These are phyloP conservation scores for Trichomycterus rosablanca DNA, from an alignment of 2,113 vertebrate species.

Conservation along the genomic window DNA sequence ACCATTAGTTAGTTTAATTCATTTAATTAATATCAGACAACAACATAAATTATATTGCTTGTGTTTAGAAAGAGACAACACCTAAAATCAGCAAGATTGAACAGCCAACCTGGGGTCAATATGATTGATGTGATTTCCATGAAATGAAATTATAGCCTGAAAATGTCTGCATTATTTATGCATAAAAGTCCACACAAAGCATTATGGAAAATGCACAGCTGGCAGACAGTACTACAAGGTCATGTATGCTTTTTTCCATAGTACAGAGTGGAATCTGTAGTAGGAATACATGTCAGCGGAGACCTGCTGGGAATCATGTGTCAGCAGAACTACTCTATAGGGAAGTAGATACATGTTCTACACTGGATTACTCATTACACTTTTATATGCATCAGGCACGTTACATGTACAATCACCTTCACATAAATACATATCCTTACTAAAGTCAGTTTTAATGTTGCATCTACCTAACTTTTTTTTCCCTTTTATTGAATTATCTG, in stretches of 20 bases:
- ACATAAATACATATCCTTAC: background rate
- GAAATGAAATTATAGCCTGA: slow-evolving; percentile 15
- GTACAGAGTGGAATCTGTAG: background rate
- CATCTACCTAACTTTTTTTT: slow-evolving; percentile 9
- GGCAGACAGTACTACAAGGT: slow-evolving; percentile 24
- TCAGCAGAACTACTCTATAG: slow-evolving; percentile 11
- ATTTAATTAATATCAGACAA: too few relatives aligned
- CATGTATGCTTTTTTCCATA: slow-evolving; percentile 6
- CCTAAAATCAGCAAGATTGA: background rate
- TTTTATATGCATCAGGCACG: background rate
- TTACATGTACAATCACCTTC: background rate
- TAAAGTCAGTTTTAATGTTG: slow-evolving; percentile 1
- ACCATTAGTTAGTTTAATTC: too few relatives aligned
- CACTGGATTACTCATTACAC: slow-evolving; percentile 2
- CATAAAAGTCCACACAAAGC: slow-evolving; percentile 16
- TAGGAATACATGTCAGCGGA: slow-evolving; percentile 27
- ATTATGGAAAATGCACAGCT: slow-evolving; percentile 17
- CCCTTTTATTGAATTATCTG: background rate
- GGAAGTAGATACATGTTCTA: background rate
- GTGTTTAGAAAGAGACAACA: background rate
- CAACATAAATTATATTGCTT: too few relatives aligned
- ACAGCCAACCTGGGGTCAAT: background rate
- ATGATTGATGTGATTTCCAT: slow-evolving; percentile 15
- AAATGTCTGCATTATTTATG: slow-evolving; percentile 13
- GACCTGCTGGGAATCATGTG: background rate